Evolutionary conservation across 2,113 vertebrate species (phyloP).

Genomic region (Dasypus novemcinctus): DNA sequence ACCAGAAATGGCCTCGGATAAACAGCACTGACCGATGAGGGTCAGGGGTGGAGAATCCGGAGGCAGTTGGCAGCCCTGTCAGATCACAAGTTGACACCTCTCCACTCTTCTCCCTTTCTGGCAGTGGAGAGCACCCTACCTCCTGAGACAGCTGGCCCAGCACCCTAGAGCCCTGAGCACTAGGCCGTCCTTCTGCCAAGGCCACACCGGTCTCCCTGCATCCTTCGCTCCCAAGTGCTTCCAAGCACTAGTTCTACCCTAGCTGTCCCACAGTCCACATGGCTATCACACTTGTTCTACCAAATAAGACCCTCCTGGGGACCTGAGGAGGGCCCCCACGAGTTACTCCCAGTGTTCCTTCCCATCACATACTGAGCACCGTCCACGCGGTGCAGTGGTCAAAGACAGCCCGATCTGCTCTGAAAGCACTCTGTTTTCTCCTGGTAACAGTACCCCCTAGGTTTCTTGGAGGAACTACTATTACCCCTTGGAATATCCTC

Average conservation of each 20-base stretch:
- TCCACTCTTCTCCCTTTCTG: background rate
- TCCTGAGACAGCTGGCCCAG: background rate
- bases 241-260: too few species aligned
- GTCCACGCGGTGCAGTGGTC: too few species aligned
- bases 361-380: background rate
- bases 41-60: background rate
- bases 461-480: background rate
- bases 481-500: background rate
- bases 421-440: background rate
- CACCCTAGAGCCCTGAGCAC: background rate
- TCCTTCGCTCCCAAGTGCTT: background rate
- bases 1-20: background rate
- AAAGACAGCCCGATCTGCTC: too few species aligned
- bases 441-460: background rate
- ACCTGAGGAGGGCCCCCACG: background rate
- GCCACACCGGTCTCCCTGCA: background rate
- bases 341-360: background rate
- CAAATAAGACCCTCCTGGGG: background rate
- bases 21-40: background rate
- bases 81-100: background rate
- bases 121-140: background rate
- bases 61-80: background rate
- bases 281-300: background rate
- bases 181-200: background rate
- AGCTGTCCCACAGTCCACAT: background rate